Percentiles rank a stretch among this genome's conserved stretches.
These are phyloP conservation scores for Alloplasta piceator DNA, from an alignment of 2,888 invertebrate genomes.

Conservation along the genomic window DNA sequence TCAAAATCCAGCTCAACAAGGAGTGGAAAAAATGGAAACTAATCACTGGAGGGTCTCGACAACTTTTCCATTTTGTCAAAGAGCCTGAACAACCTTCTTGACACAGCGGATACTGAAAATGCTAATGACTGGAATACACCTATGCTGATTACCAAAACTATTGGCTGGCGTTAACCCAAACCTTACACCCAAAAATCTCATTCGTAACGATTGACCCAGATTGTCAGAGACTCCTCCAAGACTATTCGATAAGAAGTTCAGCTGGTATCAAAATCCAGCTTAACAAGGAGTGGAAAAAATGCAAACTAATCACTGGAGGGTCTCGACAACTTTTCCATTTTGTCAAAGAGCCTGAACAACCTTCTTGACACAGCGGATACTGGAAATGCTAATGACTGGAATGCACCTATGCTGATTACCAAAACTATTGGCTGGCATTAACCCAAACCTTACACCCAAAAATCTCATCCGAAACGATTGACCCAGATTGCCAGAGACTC, in stretches of 20 bases:
- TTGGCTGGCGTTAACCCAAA: background rate
- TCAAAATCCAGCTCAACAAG: too few species aligned
- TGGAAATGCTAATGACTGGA: slow-evolving; percentile 35
- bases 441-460: background rate
- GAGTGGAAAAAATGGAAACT: too few species aligned
- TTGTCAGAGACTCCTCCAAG: too few species aligned
- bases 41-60: too few species aligned
- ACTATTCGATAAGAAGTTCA: too few species aligned
- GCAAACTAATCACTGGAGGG: too few species aligned
- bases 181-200: slow-evolving; percentile 9
- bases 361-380: slow-evolving; percentile 37
- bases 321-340: slow-evolving; percentile 1
- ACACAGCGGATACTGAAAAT: slow-evolving; percentile 41
- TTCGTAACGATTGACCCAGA: slow-evolving; percentile 41
- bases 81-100: slow-evolving; percentile 34
- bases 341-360: slow-evolving; percentile 30
- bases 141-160: slow-evolving; percentile 42
- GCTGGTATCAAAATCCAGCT: too few species aligned
- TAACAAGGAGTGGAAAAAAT: too few species aligned
- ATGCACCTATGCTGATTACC: slow-evolving; percentile 47
- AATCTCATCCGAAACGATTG: slow-evolving; percentile 30
- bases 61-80: slow-evolving; percentile 6
- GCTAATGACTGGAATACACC: too few species aligned
- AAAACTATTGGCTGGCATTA: slow-evolving; percentile 4
- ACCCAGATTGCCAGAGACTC: slow-evolving; percentile 16